Base-by-base conservation (phyloP, 2,797 vertebrate genomes). In the Pagetopsis macropterus region DNA sequence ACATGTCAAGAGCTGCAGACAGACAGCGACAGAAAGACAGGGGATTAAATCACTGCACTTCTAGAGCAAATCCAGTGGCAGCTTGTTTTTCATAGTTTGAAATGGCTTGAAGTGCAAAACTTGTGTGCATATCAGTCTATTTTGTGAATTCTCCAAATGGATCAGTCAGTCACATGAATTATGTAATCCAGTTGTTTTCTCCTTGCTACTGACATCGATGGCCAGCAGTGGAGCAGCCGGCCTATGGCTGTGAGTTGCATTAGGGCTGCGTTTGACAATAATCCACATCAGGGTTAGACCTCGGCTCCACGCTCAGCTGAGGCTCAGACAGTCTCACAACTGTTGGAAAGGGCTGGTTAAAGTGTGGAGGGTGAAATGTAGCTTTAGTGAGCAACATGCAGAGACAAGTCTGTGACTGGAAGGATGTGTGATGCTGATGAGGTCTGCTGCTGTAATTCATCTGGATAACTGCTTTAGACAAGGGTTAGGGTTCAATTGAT, bases 141-240 rank as follows among this genome's bases (percentile, higher is more conserved):
- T 57, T 49, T 58, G 43, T 60, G n/a, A 1, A 19, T 1, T 54
- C 63, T 70, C 76, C 61, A 84, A 88, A 87, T 84, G 81, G 65
- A 90, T 11, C 56, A 44, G 63, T 37, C 75, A 52, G 62, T 78
- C 79, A 59, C 89, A 88, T 91, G 83, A 88, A 91, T 93, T 91
- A 92, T 92, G 90, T 91, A 93, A 92, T 90, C 81, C 79, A 64
- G 61, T 89, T 87, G 82, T 90, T 88, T 68, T 74, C 65, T 65
- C 83, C 71, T 56, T 65, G 79, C 77, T 10, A 13, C 76, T 70
- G 56, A 23, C 80, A 91, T 93, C 82, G 62, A 90, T 92, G 84
- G 69, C 40, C 78, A 79, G 86, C 82, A 77, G 72, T 49, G 74
- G 52, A 80, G 75, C 81, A 65, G 65, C 65, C 72, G 17, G 75